Evolutionary conservation across 2,113 vertebrate species (phyloP).

Genomic region (Onychostoma macrolepis): DNA sequence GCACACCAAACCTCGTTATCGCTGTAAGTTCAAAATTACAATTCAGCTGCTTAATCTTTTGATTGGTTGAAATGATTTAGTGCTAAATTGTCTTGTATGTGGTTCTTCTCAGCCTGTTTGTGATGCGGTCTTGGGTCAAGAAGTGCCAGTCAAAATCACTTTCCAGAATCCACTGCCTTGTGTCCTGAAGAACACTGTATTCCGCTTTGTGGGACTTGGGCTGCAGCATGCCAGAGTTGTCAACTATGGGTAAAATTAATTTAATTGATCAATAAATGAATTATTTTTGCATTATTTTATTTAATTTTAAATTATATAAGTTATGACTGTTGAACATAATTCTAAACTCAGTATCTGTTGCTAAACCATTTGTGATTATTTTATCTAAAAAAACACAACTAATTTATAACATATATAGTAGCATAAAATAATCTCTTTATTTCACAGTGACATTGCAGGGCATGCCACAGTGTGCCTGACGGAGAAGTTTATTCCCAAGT

Average conservation of each 20-base stretch:
- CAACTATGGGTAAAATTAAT: neutral
- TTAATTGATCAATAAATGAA: no score
- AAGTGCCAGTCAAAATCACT: constrained; percentile 10
- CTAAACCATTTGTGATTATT: no score
- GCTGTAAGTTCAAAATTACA: constrained; percentile 54
- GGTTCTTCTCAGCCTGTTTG: constrained; percentile 9
- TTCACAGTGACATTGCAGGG: constrained; percentile 25
- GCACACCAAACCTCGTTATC: constrained; percentile 76
- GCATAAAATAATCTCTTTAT: neutral
- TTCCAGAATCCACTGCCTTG: no score
- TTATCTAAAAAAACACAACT: neutral
- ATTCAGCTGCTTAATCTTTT: neutral
- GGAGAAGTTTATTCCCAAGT: constrained; percentile 76
- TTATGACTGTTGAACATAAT: no score
- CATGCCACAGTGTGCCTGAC: constrained; percentile 58
- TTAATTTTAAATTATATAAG: no score
- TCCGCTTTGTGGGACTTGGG: constrained; percentile 28
- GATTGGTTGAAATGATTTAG: neutral
- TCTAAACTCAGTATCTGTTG: no score
- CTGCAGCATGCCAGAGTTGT: constrained; percentile 6
- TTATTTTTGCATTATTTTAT: no score
- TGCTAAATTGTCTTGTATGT: neutral
- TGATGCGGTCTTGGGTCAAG: neutral
- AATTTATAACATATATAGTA: neutral
- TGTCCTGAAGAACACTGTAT: neutral